Base-by-base conservation (phyloP, 2,888 invertebrate genomes). In the Tholera decimalis region DNA sequence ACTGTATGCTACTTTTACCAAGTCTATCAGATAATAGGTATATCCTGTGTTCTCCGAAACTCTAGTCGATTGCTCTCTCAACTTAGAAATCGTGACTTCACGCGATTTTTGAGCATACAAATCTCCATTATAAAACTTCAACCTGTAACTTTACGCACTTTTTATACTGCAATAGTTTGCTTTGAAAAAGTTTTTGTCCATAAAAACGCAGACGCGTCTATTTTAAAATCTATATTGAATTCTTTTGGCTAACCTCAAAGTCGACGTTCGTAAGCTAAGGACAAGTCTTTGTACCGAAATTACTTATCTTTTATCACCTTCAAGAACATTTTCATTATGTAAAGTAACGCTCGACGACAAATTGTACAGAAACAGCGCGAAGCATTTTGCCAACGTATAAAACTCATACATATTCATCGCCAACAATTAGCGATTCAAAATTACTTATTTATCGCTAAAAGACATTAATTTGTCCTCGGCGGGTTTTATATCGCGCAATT, bases 401-500 rank as follows among this genome's bases (percentile, higher is more conserved):
- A 70, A 65, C 83, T 82, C 72, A 82, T 82, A 74, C 66, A 82
- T 81, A 82, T 82, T 82, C 80, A 82, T 76, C 57, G 59, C 67
- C 35, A 50, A 80, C 71, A 83, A 84, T 84, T 84, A 83, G 71
- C 75, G 72, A 82, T 84, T 82, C 73, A 80, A 81, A 80, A 83
- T 80, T 80, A 82, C 77, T 75, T 80, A 79, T 79, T 80, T 86
- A 86, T 85, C 85, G 75, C 55, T 57, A 65, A 73, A 74, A 75
- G 70, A 73, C 77, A 71, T 77, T 73, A 83, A 77, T 83, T 73
- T 64, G 75, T 73, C 77, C 65, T 72, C 77, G 69, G 35, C 49
- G 59, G 54, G 59, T 77, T 77, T 76, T 74, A 83, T 79, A 77
- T 72, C 67, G 63, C 71, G 66, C 70, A 71, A 84, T 82, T 82